phyloP scores from a whole-genome alignment of 1,140 invertebrate species.

The Temnothorax curvispinosus region DNA sequence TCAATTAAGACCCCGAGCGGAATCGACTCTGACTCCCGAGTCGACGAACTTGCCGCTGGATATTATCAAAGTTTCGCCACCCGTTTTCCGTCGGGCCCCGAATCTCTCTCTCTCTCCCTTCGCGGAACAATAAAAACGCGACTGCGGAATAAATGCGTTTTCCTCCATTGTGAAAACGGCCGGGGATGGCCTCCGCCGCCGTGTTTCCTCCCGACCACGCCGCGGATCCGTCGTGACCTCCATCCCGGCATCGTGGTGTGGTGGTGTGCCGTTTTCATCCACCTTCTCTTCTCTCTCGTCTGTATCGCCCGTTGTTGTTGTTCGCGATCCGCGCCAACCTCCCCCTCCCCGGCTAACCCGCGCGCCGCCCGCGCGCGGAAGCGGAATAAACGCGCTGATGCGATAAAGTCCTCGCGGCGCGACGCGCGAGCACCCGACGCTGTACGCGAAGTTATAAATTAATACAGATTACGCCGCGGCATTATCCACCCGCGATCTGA shows the following conservation, averaged over 20 bases:
- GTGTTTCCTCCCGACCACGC: conserved; percentile 18
- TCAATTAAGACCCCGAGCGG: conserved; percentile 74
- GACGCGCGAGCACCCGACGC: background rate
- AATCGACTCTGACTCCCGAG: conserved; percentile 23
- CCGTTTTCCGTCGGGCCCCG: conserved; percentile 27
- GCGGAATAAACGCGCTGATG: conserved; percentile 64
- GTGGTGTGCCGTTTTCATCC: conserved; percentile 16
- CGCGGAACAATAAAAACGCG: conserved; percentile 75
- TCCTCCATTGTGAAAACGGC: conserved; percentile 62
- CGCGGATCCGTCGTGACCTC: conserved; percentile 56
- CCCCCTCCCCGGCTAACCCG: too few species aligned
- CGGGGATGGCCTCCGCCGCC: conserved; percentile 41
- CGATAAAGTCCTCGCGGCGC: conserved; percentile 63
- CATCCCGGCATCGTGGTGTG: background rate
- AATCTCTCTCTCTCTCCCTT: background rate
- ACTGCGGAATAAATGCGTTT: conserved; percentile 74
- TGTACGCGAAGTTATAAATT: conserved; percentile 64
- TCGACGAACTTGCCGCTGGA: conserved; percentile 66
- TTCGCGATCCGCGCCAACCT: conserved; percentile 38
- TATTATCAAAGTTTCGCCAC: conserved; percentile 80
- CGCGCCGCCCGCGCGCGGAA: background rate
- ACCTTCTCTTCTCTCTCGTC: background rate
- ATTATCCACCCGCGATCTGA: conserved; percentile 53
- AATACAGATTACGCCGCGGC: conserved; percentile 65
- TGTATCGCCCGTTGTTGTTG: conserved; percentile 2